Evolutionary conservation across 2,113 vertebrate genomes (phyloP), one percentile per base, ranked within the genome.

Genomic region (Rhineura floridana): DNA sequence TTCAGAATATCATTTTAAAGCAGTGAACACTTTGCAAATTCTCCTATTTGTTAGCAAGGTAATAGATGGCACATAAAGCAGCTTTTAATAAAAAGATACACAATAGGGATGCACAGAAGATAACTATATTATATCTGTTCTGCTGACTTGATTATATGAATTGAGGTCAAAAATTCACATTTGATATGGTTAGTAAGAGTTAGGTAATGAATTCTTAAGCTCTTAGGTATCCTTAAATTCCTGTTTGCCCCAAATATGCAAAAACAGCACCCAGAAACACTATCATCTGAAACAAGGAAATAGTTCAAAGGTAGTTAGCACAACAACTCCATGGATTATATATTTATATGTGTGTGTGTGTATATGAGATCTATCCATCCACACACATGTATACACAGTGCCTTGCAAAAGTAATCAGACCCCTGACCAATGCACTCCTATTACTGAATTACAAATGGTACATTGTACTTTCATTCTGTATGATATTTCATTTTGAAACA

Each of bases 221-320:
- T 52, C 88, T 44, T 81, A 90, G 81, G 89, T 25, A 91, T 88
- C 3, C 13, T 12, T 59, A 84, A 59, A 39, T 30, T 84, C 13
- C 33, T 42, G 90, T 80, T 59, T 48, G 88, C 33, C 13, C 0
- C 44, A 70, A 23, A 87, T 65, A 75, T 82, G 33, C 79, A 90
- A 2, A 78, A 85, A 13, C 8, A 87, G 59, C 12, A 90, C 0
- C 50, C 33, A 19, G 48, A 89, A 93, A 92, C 5, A 90, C 17
- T 42, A 89, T 86, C 91, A 2, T 65, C 90, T 83, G 44, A 76
- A 63, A 17, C 25, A 13, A 75, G 50, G 36, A 83, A 65, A 63
- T 42, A 79, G n/a, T 52, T 78, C 10, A 30, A 42, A 50, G 36
- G 33, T 42, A 75, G 44, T 63, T 65, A 67, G 44, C 15, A 50